Evolutionary conservation across 2,888 invertebrate genomes (phyloP), one percentile per base, ranked within the genome.

Genomic region (Netelia fuscicornis): DNA sequence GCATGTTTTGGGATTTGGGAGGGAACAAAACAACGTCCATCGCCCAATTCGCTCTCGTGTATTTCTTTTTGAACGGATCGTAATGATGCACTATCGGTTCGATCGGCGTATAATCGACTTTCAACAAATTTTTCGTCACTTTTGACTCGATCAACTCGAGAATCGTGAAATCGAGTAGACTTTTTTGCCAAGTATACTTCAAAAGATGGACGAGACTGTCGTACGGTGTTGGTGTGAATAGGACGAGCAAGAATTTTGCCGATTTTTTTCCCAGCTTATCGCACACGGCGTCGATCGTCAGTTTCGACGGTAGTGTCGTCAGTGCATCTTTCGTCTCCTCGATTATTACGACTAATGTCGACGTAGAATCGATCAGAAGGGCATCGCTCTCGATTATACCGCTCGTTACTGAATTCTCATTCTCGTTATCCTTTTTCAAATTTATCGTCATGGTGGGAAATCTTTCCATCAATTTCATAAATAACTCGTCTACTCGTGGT

Each of bases 41-140:
- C 2, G 84, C 77, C 74, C 86, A 85, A 1, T 64, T 52, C 10
- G 25, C 58, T 6, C 60, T 77, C 1, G 65, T 75, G 52, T 81
- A 85, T 54, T 44, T 10, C 5, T 79, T 77, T 2, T 30, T 80
- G 48, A 89, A 89, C 0, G 87, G 88, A 85, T 89, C 87, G n/a
- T 84, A 87, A 3, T 68, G 75, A 78, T 88, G 87, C 25, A 88
- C 52, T 10, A 83, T 72, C 13, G 81, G 77, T 37, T 1, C 13
- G 11, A 6, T 5, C 9, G 54, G 8, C 8, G 58, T 44, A 25
- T 64, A 10, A 13, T 52, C 54, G 23, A 58, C 3, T 1, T 58
- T n/a, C 8, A 56, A 62, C 25, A 30, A 44, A 68, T 54, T 76
- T 25, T 44, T 30, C 2, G 20, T n/a, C 11, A 30, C n/a, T 67